phyloP scores from a whole-genome alignment of 2,113 vertebrate species.

The Grammomys surdaster region DNA sequence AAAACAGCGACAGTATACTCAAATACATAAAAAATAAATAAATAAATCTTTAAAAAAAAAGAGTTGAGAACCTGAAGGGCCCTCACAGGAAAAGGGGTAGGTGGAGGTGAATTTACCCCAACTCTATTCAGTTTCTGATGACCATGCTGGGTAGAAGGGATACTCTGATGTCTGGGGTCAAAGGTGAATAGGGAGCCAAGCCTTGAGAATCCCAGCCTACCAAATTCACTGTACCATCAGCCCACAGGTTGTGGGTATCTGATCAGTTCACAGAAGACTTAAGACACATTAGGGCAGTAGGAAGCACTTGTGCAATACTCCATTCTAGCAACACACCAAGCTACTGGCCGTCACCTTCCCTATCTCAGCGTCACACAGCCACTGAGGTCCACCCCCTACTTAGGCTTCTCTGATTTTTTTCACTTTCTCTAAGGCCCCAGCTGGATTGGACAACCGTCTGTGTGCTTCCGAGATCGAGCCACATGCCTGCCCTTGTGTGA shows the following conservation, averaged over 20 bases:
- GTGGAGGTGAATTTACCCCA: background rate
- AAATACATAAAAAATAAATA: too few relatives aligned
- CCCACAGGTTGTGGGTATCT: background rate
- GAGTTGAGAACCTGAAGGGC: background rate
- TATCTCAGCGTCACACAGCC: background rate
- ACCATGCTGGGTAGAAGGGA: background rate
- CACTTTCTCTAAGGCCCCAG: slow-evolving; percentile 37
- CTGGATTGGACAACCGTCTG: background rate
- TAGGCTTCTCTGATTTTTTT: slow-evolving; percentile 17
- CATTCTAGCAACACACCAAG: background rate
- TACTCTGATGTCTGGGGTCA: background rate
- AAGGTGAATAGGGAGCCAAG: slow-evolving; percentile 8
- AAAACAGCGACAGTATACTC: too few relatives aligned
- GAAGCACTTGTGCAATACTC: background rate
- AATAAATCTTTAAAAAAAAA: too few relatives aligned
- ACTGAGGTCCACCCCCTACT: background rate
- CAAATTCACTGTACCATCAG: background rate
- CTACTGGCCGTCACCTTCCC: background rate
- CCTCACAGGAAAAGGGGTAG: background rate
- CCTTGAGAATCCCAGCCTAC: background rate
- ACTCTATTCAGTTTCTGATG: background rate
- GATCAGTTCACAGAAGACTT: slow-evolving; percentile 1
- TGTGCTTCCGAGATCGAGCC: slow-evolving; percentile 10
- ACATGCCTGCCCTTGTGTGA: slow-evolving; percentile 18
- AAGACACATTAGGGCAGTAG: background rate